Evolutionary conservation across 2,797 vertebrate species (phyloP).

Genomic region (Acipenser oxyrinchus): DNA sequence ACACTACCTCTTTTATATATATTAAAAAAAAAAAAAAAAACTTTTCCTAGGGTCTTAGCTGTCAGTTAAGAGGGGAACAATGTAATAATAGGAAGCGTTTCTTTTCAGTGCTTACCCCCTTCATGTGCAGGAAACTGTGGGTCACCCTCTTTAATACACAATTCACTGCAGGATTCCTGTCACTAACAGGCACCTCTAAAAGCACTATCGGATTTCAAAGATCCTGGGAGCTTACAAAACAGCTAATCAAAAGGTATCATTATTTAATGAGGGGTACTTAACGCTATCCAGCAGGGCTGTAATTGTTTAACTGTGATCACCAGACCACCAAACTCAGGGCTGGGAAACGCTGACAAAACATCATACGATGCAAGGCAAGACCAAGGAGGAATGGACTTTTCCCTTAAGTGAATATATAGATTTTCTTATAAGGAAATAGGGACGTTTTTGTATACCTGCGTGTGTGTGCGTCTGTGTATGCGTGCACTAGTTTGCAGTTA

Average conservation of each 20-base stretch:
- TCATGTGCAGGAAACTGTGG: constrained; percentile 1
- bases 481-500: too few species aligned
- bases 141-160: constrained; percentile 5
- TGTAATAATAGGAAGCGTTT: constrained; percentile 40
- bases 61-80: not conserved
- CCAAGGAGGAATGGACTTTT: not conserved
- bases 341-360: constrained; percentile 21
- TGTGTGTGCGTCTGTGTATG: not conserved
- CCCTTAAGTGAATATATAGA: not conserved
- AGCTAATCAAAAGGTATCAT: constrained; percentile 62
- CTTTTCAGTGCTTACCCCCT: not conserved
- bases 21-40: too few species aligned
- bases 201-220: constrained; percentile 69
- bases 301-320: constrained; percentile 63
- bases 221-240: constrained; percentile 37
- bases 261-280: constrained; percentile 56
- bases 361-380: not conserved
- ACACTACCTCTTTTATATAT: too few species aligned
- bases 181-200: constrained; percentile 3
- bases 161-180: not conserved
- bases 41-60: too few species aligned
- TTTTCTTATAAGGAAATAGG: not conserved
- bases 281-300: constrained; percentile 31
- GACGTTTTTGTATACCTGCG: not conserved
- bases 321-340: constrained; percentile 46